A percentile compares a stretch with the other conserved stretches of the same genome.
Conservation (phyloP, 2,113 vertebrate species). For the Australoheros scitulus region DNA sequence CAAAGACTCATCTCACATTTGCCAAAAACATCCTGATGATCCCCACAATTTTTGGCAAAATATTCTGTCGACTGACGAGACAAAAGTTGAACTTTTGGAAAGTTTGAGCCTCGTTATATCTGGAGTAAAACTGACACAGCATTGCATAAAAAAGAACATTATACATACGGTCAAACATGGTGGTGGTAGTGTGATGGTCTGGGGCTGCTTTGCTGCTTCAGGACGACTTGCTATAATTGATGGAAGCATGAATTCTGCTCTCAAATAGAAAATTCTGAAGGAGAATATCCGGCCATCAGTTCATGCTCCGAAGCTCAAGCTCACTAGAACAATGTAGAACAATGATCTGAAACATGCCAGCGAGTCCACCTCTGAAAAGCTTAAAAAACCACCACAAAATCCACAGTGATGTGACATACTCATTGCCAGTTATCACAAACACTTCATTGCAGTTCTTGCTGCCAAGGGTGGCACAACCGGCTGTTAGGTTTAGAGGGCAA, state of each 20-base stretch:
- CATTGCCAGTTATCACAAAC: not conserved
- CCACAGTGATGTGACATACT: not conserved
- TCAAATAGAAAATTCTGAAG: not conserved
- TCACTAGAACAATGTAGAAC: not conserved
- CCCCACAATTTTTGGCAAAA: not conserved
- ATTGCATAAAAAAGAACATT: not conserved
- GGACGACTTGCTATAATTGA: not conserved
- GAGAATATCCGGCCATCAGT: not conserved
- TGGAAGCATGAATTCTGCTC: not conserved
- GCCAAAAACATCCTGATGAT: not conserved
- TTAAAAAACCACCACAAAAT: not conserved
- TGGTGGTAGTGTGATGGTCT: not conserved
- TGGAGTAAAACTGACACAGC: not conserved
- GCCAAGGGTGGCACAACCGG: not conserved
- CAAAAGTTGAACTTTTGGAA: not conserved
- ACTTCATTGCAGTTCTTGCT: not conserved
- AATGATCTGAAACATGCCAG: fast-evolving
- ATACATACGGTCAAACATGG: not conserved
- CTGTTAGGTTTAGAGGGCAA: not conserved
- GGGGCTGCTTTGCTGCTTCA: not conserved
- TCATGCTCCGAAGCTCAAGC: not conserved
- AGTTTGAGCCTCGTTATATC: fast-evolving
- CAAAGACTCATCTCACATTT: not conserved
- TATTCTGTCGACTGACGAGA: not conserved
- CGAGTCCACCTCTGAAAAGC: not conserved